Conservation (phyloP, 2,113 vertebrate species). For the Setophaga coronata region DNA sequence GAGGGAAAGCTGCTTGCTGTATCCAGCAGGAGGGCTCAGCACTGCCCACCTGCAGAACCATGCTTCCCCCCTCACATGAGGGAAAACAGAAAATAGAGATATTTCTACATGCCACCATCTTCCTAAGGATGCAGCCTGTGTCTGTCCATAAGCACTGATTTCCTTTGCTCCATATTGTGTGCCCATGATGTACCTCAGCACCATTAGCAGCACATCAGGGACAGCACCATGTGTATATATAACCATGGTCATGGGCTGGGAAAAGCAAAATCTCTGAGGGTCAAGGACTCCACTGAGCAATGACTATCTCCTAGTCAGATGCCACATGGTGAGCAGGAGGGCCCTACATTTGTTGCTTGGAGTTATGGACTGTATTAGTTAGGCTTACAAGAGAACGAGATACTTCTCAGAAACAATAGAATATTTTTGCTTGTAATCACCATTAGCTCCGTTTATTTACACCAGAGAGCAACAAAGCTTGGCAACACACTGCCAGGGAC, state of each 20-base stretch:
- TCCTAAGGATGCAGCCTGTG: background rate
- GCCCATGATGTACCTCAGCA: rapidly evolving
- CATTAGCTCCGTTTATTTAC: background rate
- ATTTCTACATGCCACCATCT: rapidly evolving
- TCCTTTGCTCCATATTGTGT: rapidly evolving
- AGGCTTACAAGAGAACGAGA: background rate
- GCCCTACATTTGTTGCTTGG: background rate
- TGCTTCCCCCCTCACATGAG: rapidly evolving
- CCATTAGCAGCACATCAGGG: background rate
- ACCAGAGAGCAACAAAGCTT: background rate
- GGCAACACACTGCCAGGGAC: background rate
- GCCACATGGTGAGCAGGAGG: background rate
- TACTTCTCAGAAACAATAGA: background rate
- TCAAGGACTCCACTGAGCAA: background rate
- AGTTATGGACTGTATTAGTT: rapidly evolving
- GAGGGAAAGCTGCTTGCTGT: rapidly evolving
- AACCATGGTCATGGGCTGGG: rapidly evolving
- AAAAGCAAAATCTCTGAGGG: background rate
- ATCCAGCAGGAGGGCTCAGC: rapidly evolving
- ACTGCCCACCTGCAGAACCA: background rate
- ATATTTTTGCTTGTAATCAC: background rate
- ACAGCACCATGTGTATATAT: background rate
- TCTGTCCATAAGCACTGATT: background rate
- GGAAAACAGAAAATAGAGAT: background rate
- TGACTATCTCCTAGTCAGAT: background rate